phyloP scores from a whole-genome alignment of 2,797 vertebrate genomes.

The Amblyopsis hoosieri region DNA sequence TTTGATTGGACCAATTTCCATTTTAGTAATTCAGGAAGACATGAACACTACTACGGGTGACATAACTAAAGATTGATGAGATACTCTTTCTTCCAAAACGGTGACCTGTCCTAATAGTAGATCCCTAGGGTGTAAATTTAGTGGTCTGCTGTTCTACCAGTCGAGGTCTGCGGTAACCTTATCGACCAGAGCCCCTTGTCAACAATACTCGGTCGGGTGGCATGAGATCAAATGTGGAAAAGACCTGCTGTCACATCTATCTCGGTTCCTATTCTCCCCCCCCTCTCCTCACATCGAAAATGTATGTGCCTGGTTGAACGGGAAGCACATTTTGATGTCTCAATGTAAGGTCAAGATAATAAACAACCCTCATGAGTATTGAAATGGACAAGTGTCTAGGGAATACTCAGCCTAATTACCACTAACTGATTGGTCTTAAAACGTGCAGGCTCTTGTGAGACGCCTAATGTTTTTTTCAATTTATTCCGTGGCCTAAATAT shows the following conservation, averaged over 20 bases:
- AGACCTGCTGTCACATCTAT: constrained; percentile 33
- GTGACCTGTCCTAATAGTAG: constrained; percentile 28
- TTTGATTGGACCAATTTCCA: too few relatives aligned
- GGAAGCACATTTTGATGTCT: constrained; percentile 33
- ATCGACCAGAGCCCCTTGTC: constrained; percentile 55
- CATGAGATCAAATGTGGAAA: constrained; percentile 48
- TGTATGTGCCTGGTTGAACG: constrained; percentile 15
- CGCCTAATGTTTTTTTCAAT: constrained; percentile 26
- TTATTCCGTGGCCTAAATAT: constrained; percentile 18
- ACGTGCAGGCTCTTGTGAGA: constrained; percentile 46
- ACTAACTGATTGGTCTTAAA: constrained; percentile 42
- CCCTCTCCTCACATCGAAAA: not conserved
- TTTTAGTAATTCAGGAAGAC: too few relatives aligned
- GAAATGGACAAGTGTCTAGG: constrained; percentile 11
- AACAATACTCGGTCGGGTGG: constrained; percentile 30
- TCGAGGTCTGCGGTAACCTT: not conserved
- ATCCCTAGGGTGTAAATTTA: constrained; percentile 20
- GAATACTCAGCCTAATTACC: constrained; percentile 31
- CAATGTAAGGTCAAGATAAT: constrained; percentile 48
- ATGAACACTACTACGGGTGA: too few relatives aligned
- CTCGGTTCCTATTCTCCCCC: not conserved
- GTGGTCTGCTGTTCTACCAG: not conserved
- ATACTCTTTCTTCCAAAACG: constrained; percentile 33
- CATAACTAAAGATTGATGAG: not conserved
- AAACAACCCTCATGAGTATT: constrained; percentile 39